Percentiles rank a stretch among this genome's conserved stretches.
phyloP scores from a whole-genome alignment of 2,888 invertebrate species.

The Drosophila emarginata region DNA sequence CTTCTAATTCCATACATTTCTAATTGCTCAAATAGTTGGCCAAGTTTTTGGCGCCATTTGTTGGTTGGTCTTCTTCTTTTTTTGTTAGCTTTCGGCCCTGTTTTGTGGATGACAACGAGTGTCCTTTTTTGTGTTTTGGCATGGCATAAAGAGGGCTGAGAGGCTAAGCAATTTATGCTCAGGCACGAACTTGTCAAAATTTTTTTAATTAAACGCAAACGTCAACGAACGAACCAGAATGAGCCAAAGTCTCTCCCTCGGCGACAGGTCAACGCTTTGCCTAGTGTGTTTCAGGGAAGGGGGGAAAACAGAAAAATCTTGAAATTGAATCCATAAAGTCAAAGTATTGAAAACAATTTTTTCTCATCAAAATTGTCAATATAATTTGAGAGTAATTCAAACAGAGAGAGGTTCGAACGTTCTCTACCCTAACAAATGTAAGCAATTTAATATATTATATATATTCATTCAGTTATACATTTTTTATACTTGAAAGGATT shows the following conservation, averaged over 20 bases:
- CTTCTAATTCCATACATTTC: slow-evolving; percentile 23
- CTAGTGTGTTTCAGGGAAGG: neutral
- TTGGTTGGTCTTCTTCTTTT: neutral
- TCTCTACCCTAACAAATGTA: no score
- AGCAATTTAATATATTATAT: no score
- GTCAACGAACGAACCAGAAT: neutral
- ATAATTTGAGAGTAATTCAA: no score
- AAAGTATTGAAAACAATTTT: neutral
- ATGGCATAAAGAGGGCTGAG: neutral
- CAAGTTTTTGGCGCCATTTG: slow-evolving; percentile 36
- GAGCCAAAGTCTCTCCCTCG: slow-evolving; percentile 5
- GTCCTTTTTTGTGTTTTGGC: slow-evolving; percentile 7
- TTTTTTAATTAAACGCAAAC: slow-evolving; percentile 66
- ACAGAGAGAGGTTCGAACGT: no score
- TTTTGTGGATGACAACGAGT: no score
- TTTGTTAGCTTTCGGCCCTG: neutral
- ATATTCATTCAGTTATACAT: no score
- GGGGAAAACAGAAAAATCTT: no score
- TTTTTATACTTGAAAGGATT: no score
- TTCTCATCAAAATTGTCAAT: no score
- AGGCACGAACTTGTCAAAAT: slow-evolving; percentile 65
- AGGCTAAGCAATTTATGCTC: slow-evolving; percentile 62
- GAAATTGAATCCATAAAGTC: neutral
- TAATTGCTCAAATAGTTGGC: slow-evolving; percentile 69
- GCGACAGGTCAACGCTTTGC: slow-evolving; percentile 11